A percentile compares a stretch with the other conserved stretches of the same genome.
Evolutionary conservation across 2,113 vertebrate species (phyloP).

Genomic region (Bufo bufo): DNA sequence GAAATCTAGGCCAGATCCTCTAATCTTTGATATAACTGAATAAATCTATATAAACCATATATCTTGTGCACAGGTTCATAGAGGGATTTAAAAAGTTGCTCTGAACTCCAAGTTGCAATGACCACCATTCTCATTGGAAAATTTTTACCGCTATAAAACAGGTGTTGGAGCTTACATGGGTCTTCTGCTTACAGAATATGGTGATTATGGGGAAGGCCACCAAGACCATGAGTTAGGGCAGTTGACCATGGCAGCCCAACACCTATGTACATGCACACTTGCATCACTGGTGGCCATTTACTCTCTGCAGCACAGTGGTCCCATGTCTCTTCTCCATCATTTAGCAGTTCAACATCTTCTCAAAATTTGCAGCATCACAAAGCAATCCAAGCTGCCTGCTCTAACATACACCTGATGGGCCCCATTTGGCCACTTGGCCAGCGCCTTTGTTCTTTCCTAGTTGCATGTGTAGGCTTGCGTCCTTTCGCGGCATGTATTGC

Average conservation of each 20-base stretch:
- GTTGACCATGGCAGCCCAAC: neutral
- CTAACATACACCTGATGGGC: slow-evolving; percentile 67
- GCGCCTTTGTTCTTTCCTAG: neutral
- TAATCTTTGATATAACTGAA: neutral
- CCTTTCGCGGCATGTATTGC: slow-evolving; percentile 48
- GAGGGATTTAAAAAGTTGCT: neutral
- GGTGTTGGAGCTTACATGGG: neutral
- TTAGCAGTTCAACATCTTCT: neutral
- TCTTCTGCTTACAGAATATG: neutral
- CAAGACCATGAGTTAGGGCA: neutral
- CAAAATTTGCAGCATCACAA: neutral
- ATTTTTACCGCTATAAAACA: neutral
- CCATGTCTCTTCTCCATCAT: neutral
- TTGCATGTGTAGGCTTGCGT: slow-evolving; percentile 51
- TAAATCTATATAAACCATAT: neutral
- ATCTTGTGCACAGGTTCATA: too few relatives aligned
- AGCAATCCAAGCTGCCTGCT: slow-evolving; percentile 69
- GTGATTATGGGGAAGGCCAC: neutral
- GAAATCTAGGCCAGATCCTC: neutral
- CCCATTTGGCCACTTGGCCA: neutral
- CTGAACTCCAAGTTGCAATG: neutral
- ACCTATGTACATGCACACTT: neutral
- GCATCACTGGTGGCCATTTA: neutral
- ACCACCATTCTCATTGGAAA: neutral
- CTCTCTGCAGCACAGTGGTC: neutral